Evolutionary conservation across 2,113 vertebrate genomes (phyloP), one percentile per base, ranked within the genome.

Genomic region (Peromyscus polionotus): DNA sequence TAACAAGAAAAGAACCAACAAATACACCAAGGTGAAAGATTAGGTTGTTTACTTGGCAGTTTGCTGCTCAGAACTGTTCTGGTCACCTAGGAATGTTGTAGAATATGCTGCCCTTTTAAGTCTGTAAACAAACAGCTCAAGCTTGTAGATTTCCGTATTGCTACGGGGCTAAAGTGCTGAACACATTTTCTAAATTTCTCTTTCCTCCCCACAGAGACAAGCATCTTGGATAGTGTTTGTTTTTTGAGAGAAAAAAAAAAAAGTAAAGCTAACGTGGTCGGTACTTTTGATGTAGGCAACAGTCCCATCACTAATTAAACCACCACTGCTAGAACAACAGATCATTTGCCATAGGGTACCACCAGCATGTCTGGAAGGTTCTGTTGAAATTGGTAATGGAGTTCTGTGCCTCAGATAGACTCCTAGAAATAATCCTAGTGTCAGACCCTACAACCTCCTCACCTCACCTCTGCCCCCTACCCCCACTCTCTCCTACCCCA

Each of bases 231-330:
- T 68, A 20, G 33, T 39, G 31, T 94, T 86, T 95, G 36, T 73
- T 72, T 68, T 80, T 91, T 48, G 31, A 70, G 65, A 96, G 84
- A 81, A 92, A 65, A 31, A 70, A 70, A 28, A 68, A 67, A 31
- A 31, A 13, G 42, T 22, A 26, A 39, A 39, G 68, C 33, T 81
- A 59, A 24, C 79, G 88, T 94, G 63, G 83, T 79, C 84, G 20
- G 31, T 97, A 80, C 87, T 96, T 96, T 70, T 26, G 61, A 85
- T 81, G 48, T 33, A 93, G 59, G 59, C 24, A 45, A 95, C 42
- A 88, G 65, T 39, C 39, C 83, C 28, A n/a, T 72, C 70, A 61
- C 88, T 97, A 95, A 97, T 95, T 90, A 96, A 96, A 92, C 90
- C 42, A 42, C 94, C 59, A 65, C 33, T 95, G 68, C 88, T 80